A percentile compares a stretch with the other conserved stretches of the same genome.
Evolutionary conservation across 1,140 invertebrate species (phyloP).

Genomic region (Drosophila miranda): DNA sequence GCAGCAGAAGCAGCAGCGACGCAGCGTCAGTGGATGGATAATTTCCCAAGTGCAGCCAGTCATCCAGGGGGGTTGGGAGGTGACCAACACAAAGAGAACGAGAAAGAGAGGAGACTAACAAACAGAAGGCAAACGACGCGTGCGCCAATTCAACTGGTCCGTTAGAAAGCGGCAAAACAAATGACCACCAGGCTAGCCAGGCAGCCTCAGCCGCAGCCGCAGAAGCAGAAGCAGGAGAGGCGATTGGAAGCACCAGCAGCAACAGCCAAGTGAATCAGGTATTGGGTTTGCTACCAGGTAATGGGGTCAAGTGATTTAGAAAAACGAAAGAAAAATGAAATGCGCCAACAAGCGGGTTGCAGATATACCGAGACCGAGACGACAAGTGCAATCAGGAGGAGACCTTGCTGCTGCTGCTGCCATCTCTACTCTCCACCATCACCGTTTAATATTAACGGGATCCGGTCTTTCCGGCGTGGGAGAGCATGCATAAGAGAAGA

Average conservation of each 20-base stretch:
- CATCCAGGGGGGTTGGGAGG: too few relatives aligned
- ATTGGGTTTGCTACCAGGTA: conserved; percentile 70
- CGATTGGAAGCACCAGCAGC: conserved; percentile 10
- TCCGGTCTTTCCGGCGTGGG: conserved; percentile 32
- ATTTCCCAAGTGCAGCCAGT: conserved; percentile 26
- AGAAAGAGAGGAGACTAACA: conserved; percentile 13
- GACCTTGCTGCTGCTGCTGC: too few relatives aligned
- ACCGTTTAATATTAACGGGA: conserved; percentile 40
- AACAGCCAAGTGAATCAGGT: conserved; percentile 30
- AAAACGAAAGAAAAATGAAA: conserved; percentile 54
- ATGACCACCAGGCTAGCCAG: conserved; percentile 56
- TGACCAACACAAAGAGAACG: neutral
- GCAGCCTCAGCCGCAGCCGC: conserved; percentile 11
- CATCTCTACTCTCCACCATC: conserved; percentile 5
- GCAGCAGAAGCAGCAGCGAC: too few relatives aligned
- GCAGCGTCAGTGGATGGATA: conserved; percentile 17
- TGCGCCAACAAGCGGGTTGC: conserved; percentile 22
- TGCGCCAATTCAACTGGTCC: conserved; percentile 77
- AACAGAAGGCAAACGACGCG: conserved; percentile 48
- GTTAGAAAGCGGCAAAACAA: conserved; percentile 79
- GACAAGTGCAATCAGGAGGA: conserved; percentile 16
- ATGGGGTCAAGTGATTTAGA: conserved; percentile 79
- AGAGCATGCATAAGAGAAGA: conserved; percentile 19
- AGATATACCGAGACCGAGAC: conserved; percentile 22
- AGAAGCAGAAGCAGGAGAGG: conserved; percentile 7